Conservation (phyloP, 2,113 vertebrate species). For the Pseudorhombus dupliciocellatus region DNA sequence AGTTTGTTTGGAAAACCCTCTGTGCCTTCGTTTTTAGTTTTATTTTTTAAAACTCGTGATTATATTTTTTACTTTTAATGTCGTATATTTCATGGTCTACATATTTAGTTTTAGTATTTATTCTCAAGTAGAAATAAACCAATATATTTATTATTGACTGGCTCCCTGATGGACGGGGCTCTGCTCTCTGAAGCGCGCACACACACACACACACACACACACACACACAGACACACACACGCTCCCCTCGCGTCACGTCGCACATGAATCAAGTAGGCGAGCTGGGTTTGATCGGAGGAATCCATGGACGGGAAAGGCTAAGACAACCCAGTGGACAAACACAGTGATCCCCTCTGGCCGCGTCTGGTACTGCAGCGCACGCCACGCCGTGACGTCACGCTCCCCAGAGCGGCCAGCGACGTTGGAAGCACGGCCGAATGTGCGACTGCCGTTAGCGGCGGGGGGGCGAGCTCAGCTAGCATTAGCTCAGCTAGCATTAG, state of each 20-base stretch:
- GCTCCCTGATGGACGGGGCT: too few relatives aligned
- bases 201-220: slow-evolving; percentile 18
- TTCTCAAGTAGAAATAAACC: background rate
- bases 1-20: too few relatives aligned
- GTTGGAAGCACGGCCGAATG: slow-evolving; percentile 65
- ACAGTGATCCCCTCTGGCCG: slow-evolving; percentile 62
- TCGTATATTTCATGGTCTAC: too few relatives aligned
- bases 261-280: slow-evolving; percentile 53
- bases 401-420: slow-evolving; percentile 26
- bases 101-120: too few relatives aligned
- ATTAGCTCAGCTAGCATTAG: slow-evolving; percentile 28
- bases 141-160: background rate
- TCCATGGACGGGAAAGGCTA: slow-evolving; percentile 40
- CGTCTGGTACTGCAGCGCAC: slow-evolving; percentile 14
- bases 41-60: too few relatives aligned
- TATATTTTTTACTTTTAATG: too few relatives aligned
- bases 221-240: too few relatives aligned
- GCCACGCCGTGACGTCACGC: slow-evolving; percentile 11
- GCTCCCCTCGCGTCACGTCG: background rate
- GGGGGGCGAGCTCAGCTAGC: slow-evolving; percentile 29
- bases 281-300: slow-evolving; percentile 67
- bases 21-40: too few relatives aligned
- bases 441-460: slow-evolving; percentile 18
- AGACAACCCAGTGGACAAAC: slow-evolving; percentile 52
- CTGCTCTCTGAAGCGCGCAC: background rate